phyloP scores from a whole-genome alignment of 2,888 invertebrate species.

The Panopea generosa region DNA sequence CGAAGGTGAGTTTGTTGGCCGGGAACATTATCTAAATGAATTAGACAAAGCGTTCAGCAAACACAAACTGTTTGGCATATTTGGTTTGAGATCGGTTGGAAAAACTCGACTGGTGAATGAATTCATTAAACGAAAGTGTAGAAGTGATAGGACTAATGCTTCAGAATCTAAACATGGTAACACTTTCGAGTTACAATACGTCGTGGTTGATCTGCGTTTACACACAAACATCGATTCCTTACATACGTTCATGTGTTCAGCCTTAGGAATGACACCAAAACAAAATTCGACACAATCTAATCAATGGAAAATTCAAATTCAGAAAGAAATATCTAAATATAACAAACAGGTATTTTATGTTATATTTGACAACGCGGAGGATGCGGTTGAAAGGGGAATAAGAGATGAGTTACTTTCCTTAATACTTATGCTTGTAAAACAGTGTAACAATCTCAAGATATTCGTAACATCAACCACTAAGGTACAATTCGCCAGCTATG shows the following conservation, averaged over 20 bases:
- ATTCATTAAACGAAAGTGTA: slow-evolving; percentile 2
- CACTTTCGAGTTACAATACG: background rate
- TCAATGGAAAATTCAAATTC: slow-evolving; percentile 13
- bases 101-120: slow-evolving; percentile 21
- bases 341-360: background rate
- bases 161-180: background rate
- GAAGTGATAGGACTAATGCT: background rate
- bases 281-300: background rate
- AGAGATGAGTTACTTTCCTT: slow-evolving; percentile 15
- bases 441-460: slow-evolving; percentile 22
- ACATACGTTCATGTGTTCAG: slow-evolving; percentile 9
- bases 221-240: slow-evolving; percentile 7
- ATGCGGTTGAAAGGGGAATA: slow-evolving; percentile 13
- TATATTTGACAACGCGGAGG: slow-evolving; percentile 32
- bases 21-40: slow-evolving; percentile 16
- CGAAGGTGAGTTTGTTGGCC: slow-evolving; percentile 15
- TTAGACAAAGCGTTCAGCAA: slow-evolving; percentile 6
- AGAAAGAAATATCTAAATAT: background rate
- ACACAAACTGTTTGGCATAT: slow-evolving; percentile 15
- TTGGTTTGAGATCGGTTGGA: slow-evolving; percentile 26
- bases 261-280: background rate
- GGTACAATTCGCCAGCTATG: slow-evolving; percentile 7
- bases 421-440: slow-evolving; percentile 8
- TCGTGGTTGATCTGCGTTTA: slow-evolving; percentile 3
- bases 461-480: slow-evolving; percentile 20